Conservation (phyloP, 2,797 vertebrate species). For the Crenichthys baileyi region DNA sequence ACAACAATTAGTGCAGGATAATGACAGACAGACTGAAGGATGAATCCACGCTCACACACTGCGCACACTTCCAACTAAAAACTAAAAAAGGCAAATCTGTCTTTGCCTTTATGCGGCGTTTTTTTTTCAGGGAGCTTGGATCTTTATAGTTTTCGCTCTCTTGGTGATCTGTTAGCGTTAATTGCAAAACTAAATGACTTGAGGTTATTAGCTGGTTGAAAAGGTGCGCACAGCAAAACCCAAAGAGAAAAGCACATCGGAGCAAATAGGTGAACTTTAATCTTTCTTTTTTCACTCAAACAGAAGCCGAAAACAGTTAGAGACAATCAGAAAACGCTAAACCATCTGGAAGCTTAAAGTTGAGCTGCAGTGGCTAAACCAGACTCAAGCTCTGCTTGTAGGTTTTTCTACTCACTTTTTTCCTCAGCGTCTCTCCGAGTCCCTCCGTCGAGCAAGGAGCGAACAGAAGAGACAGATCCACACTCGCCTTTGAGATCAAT, state of each 20-base stretch:
- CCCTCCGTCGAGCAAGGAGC: constrained; percentile 59
- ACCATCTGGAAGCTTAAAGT: constrained; percentile 17
- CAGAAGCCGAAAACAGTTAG: not conserved
- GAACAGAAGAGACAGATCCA: constrained; percentile 57
- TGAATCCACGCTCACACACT: not conserved
- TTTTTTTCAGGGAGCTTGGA: not conserved
- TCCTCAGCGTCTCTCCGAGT: constrained; percentile 45
- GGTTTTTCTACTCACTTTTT: constrained; percentile 52
- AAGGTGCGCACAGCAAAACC: not conserved
- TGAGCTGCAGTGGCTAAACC: not conserved
- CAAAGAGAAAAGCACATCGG: not conserved
- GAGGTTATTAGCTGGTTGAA: not conserved
- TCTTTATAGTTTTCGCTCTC: not conserved
- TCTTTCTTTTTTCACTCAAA: not conserved
- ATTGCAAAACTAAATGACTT: not conserved
- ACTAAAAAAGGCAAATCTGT: not conserved
- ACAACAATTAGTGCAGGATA: constrained; percentile 6
- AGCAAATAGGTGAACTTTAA: not conserved
- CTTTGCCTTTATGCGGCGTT: not conserved
- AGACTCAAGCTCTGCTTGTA: not conserved
- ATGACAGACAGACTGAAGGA: not conserved
- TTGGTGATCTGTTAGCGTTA: not conserved
- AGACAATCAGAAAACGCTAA: not conserved
- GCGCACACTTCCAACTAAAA: not conserved
- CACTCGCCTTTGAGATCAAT: constrained; percentile 62